Conservation (phyloP, 2,113 vertebrate genomes). For the Bubo blakistoni region DNA sequence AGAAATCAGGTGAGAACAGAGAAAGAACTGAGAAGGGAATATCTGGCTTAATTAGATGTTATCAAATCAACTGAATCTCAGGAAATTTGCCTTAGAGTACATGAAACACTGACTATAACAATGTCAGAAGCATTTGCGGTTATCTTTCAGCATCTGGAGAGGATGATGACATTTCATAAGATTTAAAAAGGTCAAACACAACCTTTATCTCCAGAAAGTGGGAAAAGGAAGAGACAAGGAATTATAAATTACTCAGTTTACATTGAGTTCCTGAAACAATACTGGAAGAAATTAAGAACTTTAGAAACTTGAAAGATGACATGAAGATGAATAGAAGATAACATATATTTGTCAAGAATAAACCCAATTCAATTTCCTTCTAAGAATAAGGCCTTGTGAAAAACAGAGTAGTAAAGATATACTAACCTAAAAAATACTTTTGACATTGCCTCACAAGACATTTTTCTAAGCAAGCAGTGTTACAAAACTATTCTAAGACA, state of each 20-base stretch:
- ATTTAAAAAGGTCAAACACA: slow-evolving; percentile 34
- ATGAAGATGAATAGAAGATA: not conserved
- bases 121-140: not conserved
- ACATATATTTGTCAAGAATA: not conserved
- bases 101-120: not conserved
- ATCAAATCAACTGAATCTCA: not conserved
- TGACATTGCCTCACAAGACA: not conserved
- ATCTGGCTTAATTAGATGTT: not conserved
- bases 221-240: not conserved
- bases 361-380: not conserved
- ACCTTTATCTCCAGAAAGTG: not conserved
- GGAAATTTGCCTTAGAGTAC: not conserved
- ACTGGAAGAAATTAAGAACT: not conserved
- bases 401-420: not conserved
- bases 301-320: not conserved
- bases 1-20: not conserved
- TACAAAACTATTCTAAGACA: not conserved
- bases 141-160: not conserved
- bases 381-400: not conserved
- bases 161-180: not conserved
- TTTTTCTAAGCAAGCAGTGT: not conserved
- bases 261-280: not conserved
- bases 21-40: not conserved
- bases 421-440: not conserved
- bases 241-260: not conserved